phyloP scores from a whole-genome alignment of 2,113 vertebrate species.

The Corvus moneduloides region DNA sequence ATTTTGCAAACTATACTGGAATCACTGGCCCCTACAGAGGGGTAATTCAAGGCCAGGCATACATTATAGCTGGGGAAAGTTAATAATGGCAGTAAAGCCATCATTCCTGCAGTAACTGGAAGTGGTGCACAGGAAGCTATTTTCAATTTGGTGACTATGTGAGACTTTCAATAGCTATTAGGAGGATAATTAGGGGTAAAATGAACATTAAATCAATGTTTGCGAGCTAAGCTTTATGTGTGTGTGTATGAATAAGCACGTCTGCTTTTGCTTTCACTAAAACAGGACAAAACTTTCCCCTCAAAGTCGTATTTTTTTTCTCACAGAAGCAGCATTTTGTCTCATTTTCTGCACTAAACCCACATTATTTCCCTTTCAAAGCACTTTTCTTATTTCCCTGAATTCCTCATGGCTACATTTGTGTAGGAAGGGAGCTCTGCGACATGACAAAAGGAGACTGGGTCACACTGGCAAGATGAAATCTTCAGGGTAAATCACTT shows the following conservation, averaged over 20 bases:
- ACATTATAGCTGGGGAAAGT: constrained; percentile 47
- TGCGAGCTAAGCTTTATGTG: neutral
- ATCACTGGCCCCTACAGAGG: neutral
- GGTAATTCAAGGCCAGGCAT: constrained; percentile 30
- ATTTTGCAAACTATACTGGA: constrained; percentile 22
- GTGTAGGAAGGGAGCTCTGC: neutral
- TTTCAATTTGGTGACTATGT: constrained; percentile 56
- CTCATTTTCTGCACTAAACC: constrained; percentile 39
- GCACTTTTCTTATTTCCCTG: neutral
- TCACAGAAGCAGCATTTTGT: neutral
- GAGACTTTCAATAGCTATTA: constrained; percentile 66
- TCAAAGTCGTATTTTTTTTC: neutral
- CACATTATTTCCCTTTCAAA: constrained; percentile 36
- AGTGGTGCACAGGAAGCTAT: constrained; percentile 48
- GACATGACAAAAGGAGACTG: neutral
- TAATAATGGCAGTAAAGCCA: constrained; percentile 49
- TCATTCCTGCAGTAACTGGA: constrained; percentile 53
- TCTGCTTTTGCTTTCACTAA: neutral
- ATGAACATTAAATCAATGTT: constrained; percentile 70
- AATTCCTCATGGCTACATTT: neutral
- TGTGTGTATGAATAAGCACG: neutral
- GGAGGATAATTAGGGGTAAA: constrained; percentile 69
- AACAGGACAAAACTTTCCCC: neutral
- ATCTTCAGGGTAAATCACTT: neutral
- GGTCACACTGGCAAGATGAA: neutral